These are phyloP conservation scores for Oscarella lobularis DNA, from an alignment of 37 sponge, comb jelly and placozoan species.

Conservation along the genomic window DNA sequence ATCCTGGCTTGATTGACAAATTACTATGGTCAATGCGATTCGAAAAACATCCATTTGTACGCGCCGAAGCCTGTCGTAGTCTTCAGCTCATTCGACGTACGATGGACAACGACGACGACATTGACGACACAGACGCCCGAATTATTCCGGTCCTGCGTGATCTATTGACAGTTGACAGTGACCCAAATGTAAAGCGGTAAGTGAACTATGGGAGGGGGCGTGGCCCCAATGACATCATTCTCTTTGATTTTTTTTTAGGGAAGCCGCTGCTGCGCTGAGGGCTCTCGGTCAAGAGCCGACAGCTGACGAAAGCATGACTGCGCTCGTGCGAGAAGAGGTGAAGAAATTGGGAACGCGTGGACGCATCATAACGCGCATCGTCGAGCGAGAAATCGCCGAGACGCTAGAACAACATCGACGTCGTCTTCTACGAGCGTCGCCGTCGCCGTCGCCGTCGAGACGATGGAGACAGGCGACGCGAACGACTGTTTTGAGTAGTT, in stretches of 20 bases:
- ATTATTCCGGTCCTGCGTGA: constrained; percentile 27
- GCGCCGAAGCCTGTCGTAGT: constrained; percentile 64
- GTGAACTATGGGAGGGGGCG: too few species aligned
- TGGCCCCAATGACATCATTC: background rate
- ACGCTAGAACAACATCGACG: background rate
- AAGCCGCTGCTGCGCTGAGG: constrained; percentile 22
- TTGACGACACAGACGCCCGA: constrained; percentile 17
- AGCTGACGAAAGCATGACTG: constrained; percentile 23
- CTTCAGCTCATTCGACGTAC: constrained; percentile 19
- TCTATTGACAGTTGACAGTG: constrained; percentile 42
- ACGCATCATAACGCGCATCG: background rate
- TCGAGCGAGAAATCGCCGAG: background rate
- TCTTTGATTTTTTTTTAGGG: constrained; percentile 20
- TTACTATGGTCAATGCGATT: constrained; percentile 65
- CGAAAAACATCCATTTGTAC: constrained; percentile 40
- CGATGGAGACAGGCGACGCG: too few species aligned
- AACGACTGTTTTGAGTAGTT: too few species aligned
- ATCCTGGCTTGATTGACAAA: constrained; percentile 23
- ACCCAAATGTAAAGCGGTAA: constrained; percentile 38
- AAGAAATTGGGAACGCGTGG: constrained; percentile 25
- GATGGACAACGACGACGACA: constrained; percentile 25
- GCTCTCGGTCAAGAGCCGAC: constrained; percentile 25
- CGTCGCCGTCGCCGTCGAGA: too few species aligned
- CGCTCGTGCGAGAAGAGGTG: constrained; percentile 27
- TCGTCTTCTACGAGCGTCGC: background rate